Evolutionary conservation across 2,113 vertebrate species (phyloP).

Genomic region (Saccopteryx bilineata): DNA sequence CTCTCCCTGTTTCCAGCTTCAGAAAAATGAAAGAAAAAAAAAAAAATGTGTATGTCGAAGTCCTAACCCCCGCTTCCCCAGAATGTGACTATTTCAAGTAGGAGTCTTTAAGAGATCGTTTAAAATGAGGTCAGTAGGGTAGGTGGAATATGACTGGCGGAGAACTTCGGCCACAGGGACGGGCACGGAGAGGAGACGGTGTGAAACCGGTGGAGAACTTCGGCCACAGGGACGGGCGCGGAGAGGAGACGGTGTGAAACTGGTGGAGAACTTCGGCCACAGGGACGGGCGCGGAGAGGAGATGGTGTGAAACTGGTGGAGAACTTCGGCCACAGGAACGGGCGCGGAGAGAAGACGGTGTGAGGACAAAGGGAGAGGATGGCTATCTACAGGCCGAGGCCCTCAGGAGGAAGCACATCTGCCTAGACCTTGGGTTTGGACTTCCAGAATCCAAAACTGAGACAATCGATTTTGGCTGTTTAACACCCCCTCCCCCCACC

Average conservation of each 20-base stretch:
- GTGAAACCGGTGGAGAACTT: neutral
- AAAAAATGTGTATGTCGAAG: neutral
- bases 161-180: neutral
- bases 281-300: too few species aligned
- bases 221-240: too few species aligned
- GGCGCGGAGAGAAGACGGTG: neutral
- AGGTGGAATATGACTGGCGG: neutral
- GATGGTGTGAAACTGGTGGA: neutral
- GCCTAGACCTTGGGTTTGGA: neutral
- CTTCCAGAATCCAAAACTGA: neutral
- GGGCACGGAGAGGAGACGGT: accelerated
- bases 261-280: too few species aligned
- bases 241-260: too few species aligned
- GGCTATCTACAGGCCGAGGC: neutral
- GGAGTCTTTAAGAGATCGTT: neutral
- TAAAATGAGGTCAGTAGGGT: neutral
- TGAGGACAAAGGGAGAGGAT: neutral
- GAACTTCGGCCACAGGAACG: neutral
- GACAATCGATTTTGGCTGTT: neutral
- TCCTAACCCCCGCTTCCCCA: neutral
- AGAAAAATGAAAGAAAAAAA: too few species aligned
- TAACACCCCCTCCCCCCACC: neutral
- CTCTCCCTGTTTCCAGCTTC: too few species aligned
- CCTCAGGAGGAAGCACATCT: neutral
- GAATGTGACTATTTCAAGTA: neutral